phyloP scores from a whole-genome alignment of 53 echinoderm and acorn worm genomes.

The Temnopleurus reevesii region DNA sequence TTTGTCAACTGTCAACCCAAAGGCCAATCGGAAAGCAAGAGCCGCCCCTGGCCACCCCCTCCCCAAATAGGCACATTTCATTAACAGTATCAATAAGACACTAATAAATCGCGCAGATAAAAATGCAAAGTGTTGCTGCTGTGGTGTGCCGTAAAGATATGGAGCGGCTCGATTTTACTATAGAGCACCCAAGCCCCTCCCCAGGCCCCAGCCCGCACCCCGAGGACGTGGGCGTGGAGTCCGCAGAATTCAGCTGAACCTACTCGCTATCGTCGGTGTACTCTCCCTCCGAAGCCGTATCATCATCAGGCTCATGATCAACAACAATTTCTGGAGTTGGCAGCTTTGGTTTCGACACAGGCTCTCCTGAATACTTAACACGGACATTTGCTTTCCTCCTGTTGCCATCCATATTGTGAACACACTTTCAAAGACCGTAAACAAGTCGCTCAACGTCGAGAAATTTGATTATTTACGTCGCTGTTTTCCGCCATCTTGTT shows the following conservation, averaged over 20 bases:
- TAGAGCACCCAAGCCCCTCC: too few relatives aligned
- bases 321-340: constrained; percentile 50
- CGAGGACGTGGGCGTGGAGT: neutral
- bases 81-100: too few relatives aligned
- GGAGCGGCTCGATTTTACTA: too few relatives aligned
- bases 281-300: neutral
- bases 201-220: too few relatives aligned
- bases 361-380: constrained; percentile 15
- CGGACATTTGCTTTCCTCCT: constrained; percentile 12
- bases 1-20: too few relatives aligned
- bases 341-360: neutral
- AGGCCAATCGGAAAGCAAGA: too few relatives aligned
- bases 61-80: too few relatives aligned
- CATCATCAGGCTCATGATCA: constrained; percentile 1
- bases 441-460: neutral
- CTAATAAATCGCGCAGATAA: too few relatives aligned
- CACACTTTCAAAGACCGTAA: neutral
- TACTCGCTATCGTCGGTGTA: constrained; percentile 35
- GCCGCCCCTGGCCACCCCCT: too few relatives aligned
- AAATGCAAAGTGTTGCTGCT: too few relatives aligned
- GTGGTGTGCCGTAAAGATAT: too few relatives aligned
- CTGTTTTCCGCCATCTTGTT: constrained; percentile 31
- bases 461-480: neutral
- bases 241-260: neutral
- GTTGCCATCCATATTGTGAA: neutral